Conservation (phyloP, 2,888 invertebrate genomes). For the Amphipyra tragopoginis region DNA sequence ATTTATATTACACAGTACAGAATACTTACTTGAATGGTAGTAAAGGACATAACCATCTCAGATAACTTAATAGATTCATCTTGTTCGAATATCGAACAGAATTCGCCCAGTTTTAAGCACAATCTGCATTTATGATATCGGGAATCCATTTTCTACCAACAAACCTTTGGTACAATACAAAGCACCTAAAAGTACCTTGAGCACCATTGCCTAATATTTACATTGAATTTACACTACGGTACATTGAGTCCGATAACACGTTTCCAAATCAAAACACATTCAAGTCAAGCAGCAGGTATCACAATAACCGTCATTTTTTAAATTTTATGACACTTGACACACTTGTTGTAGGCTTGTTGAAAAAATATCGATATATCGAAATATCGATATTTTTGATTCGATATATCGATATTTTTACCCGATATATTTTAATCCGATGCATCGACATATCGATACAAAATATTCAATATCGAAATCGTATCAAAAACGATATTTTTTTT, state of each 20-base stretch:
- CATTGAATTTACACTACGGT: conserved; percentile 38
- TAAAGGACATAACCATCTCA: conserved; percentile 87
- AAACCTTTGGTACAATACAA: conserved; percentile 4
- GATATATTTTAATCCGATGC: too few relatives aligned
- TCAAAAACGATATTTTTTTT: too few relatives aligned
- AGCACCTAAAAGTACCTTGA: too few relatives aligned
- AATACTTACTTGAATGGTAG: conserved; percentile 74
- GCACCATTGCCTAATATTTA: conserved; percentile 44
- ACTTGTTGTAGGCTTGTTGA: too few relatives aligned
- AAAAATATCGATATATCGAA: too few relatives aligned
- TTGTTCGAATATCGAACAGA: conserved; percentile 86
- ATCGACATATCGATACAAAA: too few relatives aligned
- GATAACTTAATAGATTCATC: conserved; percentile 84
- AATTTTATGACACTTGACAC: not conserved
- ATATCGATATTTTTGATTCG: too few relatives aligned
- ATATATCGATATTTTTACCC: too few relatives aligned
- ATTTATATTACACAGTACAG: too few relatives aligned
- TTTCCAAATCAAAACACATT: conserved; percentile 8
- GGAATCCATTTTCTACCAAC: conserved; percentile 66
- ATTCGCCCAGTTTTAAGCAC: conserved; percentile 85
- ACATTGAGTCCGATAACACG: conserved; percentile 16
- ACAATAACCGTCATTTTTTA: conserved; percentile 44
- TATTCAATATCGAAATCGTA: too few relatives aligned
- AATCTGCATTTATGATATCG: conserved; percentile 84
- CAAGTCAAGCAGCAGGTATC: not conserved